Base-by-base conservation (phyloP, 2,113 vertebrate genomes). In the Stomatorhinus ivindoensis region DNA sequence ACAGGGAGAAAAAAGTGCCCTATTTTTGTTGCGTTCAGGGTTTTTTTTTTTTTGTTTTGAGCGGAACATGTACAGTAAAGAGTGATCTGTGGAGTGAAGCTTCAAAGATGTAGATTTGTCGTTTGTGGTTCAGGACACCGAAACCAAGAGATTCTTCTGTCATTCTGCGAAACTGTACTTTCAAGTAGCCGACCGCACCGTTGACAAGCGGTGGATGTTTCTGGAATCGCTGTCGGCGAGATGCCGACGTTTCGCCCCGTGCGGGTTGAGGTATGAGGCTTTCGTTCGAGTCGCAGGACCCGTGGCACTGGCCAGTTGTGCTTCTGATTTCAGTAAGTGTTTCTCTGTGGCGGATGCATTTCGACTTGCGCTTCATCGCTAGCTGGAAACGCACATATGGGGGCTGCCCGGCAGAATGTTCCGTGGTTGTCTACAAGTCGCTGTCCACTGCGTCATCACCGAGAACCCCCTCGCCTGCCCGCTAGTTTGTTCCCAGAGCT, bases 151-250 rank as follows among this genome's bases (percentile, higher is more conserved):
- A 7, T 13, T 35, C 17, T 39, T 48, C 35, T 3, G 13, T 82
- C 47, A 83, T 55, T 55, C 48, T 51, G 88, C 9, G 69, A 89
- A 46, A 69, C 39, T 44, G 5, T 87, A 24, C 65, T 92, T 92
- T 92, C 19, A 91, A 88, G 92, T 92, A 86, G 90, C 88, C 11
- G 24, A 44, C 7, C 48, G 61, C 48, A 13, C 50, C 50, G 50
- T 47, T n/a, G 51, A 53, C 21, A 35, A 10, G 31, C 31, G 31
- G 27, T 48, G 31, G 27, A 39, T 82, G 88, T 89, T 11, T 89
- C 35, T 88, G 65, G 21, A 73, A 73, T 88, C 21, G 27, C 61
- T n/a, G 65, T 88, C 27, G 87, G 17, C 13, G 87, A 50, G 61
- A 84, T 35, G 58, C 21, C 27, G 48, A 27, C 6, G 50, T 50